phyloP scores from a whole-genome alignment of 2,888 invertebrate species.

The Xylophagus ater region DNA sequence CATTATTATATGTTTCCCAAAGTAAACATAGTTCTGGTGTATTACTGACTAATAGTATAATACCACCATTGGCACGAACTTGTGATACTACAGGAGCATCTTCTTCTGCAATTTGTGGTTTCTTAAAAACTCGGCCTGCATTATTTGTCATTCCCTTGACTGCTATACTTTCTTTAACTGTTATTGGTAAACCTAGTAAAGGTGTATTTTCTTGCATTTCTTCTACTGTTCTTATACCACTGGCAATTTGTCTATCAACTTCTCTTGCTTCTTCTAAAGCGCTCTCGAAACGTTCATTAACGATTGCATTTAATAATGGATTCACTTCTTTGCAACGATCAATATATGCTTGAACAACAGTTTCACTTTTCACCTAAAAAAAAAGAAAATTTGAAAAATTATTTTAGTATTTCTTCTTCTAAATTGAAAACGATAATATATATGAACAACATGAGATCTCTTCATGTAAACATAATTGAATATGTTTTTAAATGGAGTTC shows the following conservation, averaged over 20 bases:
- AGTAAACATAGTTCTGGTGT: constrained; percentile 85
- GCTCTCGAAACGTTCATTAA: constrained; percentile 62
- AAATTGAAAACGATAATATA: neutral
- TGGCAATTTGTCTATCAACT: constrained; percentile 56
- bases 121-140: constrained; percentile 52
- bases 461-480: neutral
- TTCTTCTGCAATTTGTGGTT: constrained; percentile 49
- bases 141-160: constrained; percentile 69
- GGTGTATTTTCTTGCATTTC: constrained; percentile 58
- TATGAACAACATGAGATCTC: no score
- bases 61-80: constrained; percentile 67
- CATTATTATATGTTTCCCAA: constrained; percentile 81
- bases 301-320: constrained; percentile 65
- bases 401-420: neutral
- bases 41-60: constrained; percentile 77
- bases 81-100: constrained; percentile 64
- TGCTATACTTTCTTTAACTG: constrained; percentile 71
- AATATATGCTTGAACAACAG: constrained; percentile 61
- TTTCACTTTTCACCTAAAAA: constrained; percentile 57
- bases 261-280: constrained; percentile 64
- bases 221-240: constrained; percentile 45
- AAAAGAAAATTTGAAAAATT: constrained; percentile 6
- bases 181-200: constrained; percentile 72
- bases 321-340: constrained; percentile 67
- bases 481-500: no score